Base-by-base conservation (phyloP, 2,797 vertebrate species). In the Petrocephalus sullivani region DNA sequence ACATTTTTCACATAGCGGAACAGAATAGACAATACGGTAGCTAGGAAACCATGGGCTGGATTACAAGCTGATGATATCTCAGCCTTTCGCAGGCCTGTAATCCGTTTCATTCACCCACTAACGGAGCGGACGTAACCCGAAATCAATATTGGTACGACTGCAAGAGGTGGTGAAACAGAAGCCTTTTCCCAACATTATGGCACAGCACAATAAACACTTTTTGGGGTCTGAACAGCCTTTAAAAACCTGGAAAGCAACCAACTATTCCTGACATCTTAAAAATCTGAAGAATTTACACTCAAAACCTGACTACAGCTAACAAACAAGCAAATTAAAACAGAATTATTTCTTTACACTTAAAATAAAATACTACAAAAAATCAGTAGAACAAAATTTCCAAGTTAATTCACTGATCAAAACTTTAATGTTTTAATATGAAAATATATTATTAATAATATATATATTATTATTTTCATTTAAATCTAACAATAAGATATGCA, bases 1-100 rank as follows among this genome's bases (percentile, higher is more conserved):
- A 98, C 98, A 99, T 99, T 99, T 99, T 99, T 99, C 98, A 99
- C 98, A 99, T 99, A 99, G 98, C 97, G 95, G 98, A 98, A 98
- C 98, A 99, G 98, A 99, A 98, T 98, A 99, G 98, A 99, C 98
- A 99, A 99, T 99, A 97, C 94, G 97, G 98, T 97, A 97, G 97
- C 96, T 96, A 97, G 97, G 98, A 99, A 99, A 99, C 97, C 98
- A 97, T 88, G 98, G 97, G 96, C 96, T 96, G 97, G 98, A 98
- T 97, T 97, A 97, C 97, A 97, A 96, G 96, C 96, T 97, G 98
- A 99, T 99, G 97, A 94, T 98, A 98, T 98, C 97, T 97, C 96
- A 93, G 96, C 96, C 95, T 96, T 97, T 95, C 95, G 93, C 94
- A 95, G 96, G 96, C 96, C 97, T 97, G 96, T 98, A 98, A 99